These are phyloP conservation scores for human (Homo sapiens) DNA, from an alignment of 2,113 vertebrate species.

Conservation along the genomic window DNA sequence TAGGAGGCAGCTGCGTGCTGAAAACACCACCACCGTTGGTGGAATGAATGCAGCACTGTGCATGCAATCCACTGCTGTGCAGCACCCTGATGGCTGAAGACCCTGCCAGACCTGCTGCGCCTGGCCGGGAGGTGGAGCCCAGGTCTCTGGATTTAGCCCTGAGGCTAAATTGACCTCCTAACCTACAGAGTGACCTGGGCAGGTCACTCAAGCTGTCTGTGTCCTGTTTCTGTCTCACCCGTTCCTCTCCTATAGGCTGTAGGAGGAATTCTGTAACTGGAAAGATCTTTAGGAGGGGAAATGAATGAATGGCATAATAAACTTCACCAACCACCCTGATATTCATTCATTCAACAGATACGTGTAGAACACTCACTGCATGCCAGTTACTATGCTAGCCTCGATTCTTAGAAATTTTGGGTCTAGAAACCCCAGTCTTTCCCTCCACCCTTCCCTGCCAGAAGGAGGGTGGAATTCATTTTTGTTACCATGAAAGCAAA, in stretches of 20 bases:
- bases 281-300: neutral
- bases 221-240: neutral
- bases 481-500: neutral
- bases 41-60: constrained; percentile 58
- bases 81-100: neutral
- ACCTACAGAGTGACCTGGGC: neutral
- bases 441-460: neutral
- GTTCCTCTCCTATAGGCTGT: neutral
- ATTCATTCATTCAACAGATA: neutral
- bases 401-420: neutral
- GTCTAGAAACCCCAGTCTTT: neutral
- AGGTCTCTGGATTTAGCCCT: neutral
- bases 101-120: neutral
- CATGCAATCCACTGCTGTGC: neutral
- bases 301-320: neutral
- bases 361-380: neutral
- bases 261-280: neutral
- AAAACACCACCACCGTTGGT: constrained; percentile 67
- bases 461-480: neutral
- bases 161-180: neutral
- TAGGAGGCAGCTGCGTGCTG: constrained; percentile 76
- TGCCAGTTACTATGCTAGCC: neutral
- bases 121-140: neutral
- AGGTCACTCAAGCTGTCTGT: neutral
- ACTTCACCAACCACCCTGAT: neutral